Conservation (phyloP, 2,888 invertebrate genomes). For the Lasioglossum calceatum region DNA sequence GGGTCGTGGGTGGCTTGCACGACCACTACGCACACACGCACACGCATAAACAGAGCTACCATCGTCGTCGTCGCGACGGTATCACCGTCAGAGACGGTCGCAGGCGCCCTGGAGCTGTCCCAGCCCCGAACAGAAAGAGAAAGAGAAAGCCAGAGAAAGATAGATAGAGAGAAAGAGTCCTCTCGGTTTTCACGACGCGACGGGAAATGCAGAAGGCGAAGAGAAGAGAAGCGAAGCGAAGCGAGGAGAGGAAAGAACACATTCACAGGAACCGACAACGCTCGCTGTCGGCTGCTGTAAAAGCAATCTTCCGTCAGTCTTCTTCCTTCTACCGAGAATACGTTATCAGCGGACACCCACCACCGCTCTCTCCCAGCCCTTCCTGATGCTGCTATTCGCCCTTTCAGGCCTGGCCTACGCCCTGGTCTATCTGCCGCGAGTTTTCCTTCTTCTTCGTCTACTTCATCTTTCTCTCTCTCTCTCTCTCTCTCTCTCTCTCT, state of each 20-base stretch:
- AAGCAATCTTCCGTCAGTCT: conserved; percentile 81
- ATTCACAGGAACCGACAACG: conserved; percentile 73
- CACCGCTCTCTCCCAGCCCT: conserved; percentile 38
- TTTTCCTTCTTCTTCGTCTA: conserved; percentile 16
- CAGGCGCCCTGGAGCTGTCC: conserved; percentile 55
- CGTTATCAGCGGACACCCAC: conserved; percentile 75
- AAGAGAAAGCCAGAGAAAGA: not conserved
- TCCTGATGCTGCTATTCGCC: conserved; percentile 9
- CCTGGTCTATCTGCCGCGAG: conserved; percentile 12
- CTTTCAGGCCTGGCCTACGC: not conserved
- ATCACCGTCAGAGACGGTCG: conserved; percentile 33
- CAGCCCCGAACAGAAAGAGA: conserved; percentile 47
- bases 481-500: not conserved
- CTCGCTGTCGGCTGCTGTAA: conserved; percentile 73
- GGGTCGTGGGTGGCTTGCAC: conserved; percentile 31
- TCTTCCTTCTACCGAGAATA: conserved; percentile 79
- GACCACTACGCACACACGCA: not conserved
- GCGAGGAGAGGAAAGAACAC: conserved; percentile 58
- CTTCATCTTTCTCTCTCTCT: not conserved
- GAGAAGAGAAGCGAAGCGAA: conserved; percentile 25
- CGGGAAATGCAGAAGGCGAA: conserved; percentile 64
- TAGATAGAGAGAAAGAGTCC: conserved; percentile 41
- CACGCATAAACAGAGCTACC: not conserved
- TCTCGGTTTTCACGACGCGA: conserved; percentile 67
- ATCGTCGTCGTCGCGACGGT: conserved; percentile 52